Conservation (phyloP, 1,140 invertebrate genomes). For the Littorina saxatilis region DNA sequence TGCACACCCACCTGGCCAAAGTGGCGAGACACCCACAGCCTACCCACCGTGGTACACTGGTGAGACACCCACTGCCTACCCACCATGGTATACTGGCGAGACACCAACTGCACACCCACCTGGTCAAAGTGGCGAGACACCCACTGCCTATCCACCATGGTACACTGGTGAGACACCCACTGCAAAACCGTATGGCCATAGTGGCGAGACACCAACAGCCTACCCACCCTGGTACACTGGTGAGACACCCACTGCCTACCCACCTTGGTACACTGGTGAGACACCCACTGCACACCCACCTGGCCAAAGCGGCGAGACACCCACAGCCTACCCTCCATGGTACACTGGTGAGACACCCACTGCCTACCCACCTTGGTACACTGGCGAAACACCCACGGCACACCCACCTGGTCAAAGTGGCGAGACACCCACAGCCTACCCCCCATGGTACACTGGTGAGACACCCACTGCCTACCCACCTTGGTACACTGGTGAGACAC, state of each 20-base stretch:
- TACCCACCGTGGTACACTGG: slow-evolving; percentile 15
- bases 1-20: not conserved
- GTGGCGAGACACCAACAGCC: slow-evolving; percentile 2
- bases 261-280: not conserved
- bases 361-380: slow-evolving; percentile 11
- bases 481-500: slow-evolving; percentile 24
- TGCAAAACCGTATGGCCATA: not conserved
- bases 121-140: slow-evolving; percentile 18
- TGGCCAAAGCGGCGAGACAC: not conserved
- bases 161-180: slow-evolving; percentile 19
- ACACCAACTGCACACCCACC: slow-evolving; percentile 17
- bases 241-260: slow-evolving; percentile 13
- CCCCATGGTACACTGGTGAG: not conserved
- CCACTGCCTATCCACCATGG: slow-evolving; percentile 23
- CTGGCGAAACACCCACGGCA: slow-evolving; percentile 5
- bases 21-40: not conserved
- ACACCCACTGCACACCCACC: not conserved
- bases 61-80: slow-evolving; percentile 16
- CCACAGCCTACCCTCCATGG: slow-evolving; percentile 19
- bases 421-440: slow-evolving; percentile 2
- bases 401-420: not conserved
- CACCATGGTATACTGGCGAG: slow-evolving; percentile 22
- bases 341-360: slow-evolving; percentile 10
- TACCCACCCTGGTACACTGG: not conserved
- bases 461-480: slow-evolving; percentile 42